A percentile compares a stretch with the other conserved stretches of the same genome.
These are phyloP conservation scores for Leptoteleia sp. DNA, from an alignment of 1,140 invertebrate species.

Conservation along the genomic window DNA sequence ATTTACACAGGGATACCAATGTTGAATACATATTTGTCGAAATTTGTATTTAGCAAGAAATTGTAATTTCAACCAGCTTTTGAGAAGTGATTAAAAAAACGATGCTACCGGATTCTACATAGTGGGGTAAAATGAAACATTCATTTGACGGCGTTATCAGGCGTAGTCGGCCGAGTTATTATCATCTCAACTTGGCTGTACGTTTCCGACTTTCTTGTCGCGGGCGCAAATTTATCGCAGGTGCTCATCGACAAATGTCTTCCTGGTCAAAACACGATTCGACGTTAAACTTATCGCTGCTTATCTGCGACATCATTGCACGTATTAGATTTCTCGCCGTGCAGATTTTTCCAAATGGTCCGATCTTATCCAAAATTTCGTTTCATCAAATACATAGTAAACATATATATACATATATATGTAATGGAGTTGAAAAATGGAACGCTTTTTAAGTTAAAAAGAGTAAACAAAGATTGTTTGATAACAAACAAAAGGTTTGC, in stretches of 20 bases:
- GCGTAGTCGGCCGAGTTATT: slow-evolving; percentile 43
- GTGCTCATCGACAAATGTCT: slow-evolving; percentile 56
- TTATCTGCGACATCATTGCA: not conserved
- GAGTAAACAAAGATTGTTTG: too few species aligned
- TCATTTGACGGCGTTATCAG: slow-evolving; percentile 50
- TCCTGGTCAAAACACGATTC: slow-evolving; percentile 61
- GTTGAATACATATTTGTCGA: too few species aligned
- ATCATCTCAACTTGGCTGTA: slow-evolving; percentile 48
- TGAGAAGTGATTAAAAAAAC: slow-evolving; percentile 55
- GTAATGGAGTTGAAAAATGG: too few species aligned
- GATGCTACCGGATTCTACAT: slow-evolving; percentile 26
- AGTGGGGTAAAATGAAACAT: slow-evolving; percentile 58
- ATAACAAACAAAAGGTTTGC: too few species aligned
- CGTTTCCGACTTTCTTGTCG: slow-evolving; percentile 64
- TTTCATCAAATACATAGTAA: too few species aligned
- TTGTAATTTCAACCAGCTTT: slow-evolving; percentile 24
- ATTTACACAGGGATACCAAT: too few species aligned
- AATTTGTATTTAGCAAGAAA: too few species aligned
- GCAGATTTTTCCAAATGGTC: not conserved
- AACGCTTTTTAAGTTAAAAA: too few species aligned
- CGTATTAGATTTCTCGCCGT: slow-evolving; percentile 1
- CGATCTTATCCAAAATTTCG: not conserved
- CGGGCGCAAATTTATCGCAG: slow-evolving; percentile 51
- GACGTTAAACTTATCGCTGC: slow-evolving; percentile 50
- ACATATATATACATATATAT: too few species aligned